Evolutionary conservation across 1,140 invertebrate genomes (phyloP).

Genomic region (Cyrtorhinus lividipennis): DNA sequence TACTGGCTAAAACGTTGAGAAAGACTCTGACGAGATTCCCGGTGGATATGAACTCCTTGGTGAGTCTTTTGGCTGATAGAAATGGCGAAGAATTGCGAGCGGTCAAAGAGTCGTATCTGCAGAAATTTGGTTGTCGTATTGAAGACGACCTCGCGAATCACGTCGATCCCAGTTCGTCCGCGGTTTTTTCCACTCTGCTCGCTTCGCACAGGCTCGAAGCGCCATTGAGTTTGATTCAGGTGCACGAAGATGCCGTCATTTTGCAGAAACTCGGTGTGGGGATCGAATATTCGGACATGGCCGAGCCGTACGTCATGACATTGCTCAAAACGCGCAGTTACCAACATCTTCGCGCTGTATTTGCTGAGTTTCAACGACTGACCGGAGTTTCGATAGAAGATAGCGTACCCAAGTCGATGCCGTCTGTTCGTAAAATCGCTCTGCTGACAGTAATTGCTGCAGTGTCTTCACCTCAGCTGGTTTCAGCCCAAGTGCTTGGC

Average conservation of each 20-base stretch:
- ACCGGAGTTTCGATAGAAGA: not conserved
- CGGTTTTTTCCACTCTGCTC: not conserved
- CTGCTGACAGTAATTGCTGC: not conserved
- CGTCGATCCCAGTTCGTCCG: not conserved
- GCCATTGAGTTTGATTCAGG: not conserved
- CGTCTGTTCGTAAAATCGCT: not conserved
- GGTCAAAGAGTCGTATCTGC: not conserved
- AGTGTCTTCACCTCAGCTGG: not conserved
- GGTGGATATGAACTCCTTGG: not conserved
- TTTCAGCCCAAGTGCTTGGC: not conserved
- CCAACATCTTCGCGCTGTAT: not conserved
- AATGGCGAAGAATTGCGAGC: not conserved
- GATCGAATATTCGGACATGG: not conserved
- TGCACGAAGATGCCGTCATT: not conserved
- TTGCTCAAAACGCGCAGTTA: not conserved
- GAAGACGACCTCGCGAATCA: not conserved
- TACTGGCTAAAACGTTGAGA: not conserved
- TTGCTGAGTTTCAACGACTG: not conserved
- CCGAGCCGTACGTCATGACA: not conserved
- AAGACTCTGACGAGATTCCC: not conserved
- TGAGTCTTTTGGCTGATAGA: conserved; percentile 14
- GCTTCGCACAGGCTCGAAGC: not conserved
- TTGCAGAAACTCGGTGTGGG: not conserved
- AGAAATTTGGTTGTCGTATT: not conserved
- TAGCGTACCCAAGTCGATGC: not conserved